These are phyloP conservation scores for Tolmerus cingulatus DNA, from an alignment of 2,888 invertebrate species.

Conservation along the genomic window DNA sequence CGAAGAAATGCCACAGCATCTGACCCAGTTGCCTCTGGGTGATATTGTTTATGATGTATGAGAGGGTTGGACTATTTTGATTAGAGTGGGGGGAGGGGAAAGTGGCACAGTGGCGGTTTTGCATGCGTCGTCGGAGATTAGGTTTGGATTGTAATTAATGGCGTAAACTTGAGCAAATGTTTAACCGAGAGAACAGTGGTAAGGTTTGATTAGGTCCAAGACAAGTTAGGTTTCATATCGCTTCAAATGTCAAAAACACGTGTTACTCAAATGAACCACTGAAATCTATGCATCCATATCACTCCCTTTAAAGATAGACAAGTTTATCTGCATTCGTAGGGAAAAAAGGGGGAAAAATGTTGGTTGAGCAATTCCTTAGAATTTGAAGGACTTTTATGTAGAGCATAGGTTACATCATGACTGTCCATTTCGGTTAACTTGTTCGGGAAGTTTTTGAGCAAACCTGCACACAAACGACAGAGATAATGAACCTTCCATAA, in stretches of 20 bases:
- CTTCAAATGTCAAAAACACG: background rate
- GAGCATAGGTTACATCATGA: background rate
- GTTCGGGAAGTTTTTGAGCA: background rate
- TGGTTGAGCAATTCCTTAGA: background rate
- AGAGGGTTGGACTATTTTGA: background rate
- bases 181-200: background rate
- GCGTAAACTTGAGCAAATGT: background rate
- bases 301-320: background rate
- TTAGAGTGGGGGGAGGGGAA: background rate
- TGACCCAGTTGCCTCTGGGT: background rate
- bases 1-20: conserved; percentile 4
- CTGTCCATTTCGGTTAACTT: background rate
- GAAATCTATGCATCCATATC: background rate
- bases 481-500: background rate
- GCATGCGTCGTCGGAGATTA: conserved; percentile 12
- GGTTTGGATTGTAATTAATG: conserved; percentile 3
- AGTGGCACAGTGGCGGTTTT: background rate
- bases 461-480: background rate
- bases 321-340: background rate
- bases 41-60: conserved; percentile 29
- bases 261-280: background rate
- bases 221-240: background rate
- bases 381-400: background rate
- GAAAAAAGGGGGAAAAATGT: background rate
- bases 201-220: background rate